phyloP scores from a whole-genome alignment of 2,113 vertebrate species.

The Damaliscus lunatus region DNA sequence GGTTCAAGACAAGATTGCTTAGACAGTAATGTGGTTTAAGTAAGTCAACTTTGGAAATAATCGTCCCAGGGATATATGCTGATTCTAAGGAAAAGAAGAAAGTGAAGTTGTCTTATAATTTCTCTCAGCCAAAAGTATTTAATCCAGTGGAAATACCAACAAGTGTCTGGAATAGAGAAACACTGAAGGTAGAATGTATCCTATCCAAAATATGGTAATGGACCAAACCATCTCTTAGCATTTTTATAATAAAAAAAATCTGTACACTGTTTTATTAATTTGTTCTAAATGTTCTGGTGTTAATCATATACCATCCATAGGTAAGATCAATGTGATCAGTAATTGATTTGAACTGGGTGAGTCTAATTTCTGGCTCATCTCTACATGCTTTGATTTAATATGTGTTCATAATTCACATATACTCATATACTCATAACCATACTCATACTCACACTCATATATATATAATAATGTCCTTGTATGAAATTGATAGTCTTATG shows the following conservation, averaged over 20 bases:
- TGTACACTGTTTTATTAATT: background rate
- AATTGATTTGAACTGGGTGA: background rate
- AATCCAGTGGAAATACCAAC: background rate
- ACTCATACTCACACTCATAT: background rate
- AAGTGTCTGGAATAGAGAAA: background rate
- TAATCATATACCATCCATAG: background rate
- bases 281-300: background rate
- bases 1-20: background rate
- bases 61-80: background rate
- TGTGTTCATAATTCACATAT: background rate
- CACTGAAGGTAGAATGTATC: background rate
- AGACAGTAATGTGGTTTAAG: background rate
- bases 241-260: background rate
- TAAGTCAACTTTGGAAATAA: slow-evolving; percentile 1
- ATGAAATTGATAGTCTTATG: background rate
- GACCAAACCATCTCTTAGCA: background rate
- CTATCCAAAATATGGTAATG: background rate
- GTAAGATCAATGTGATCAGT: background rate
- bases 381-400: background rate
- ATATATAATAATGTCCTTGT: background rate
- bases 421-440: background rate
- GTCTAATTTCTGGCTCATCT: background rate
- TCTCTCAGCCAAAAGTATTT: background rate
- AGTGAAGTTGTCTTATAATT: background rate
- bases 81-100: background rate